These are phyloP conservation scores for Paragorgia papillata DNA, from an alignment of 92 coral and sea anemone genomes.

Conservation along the genomic window DNA sequence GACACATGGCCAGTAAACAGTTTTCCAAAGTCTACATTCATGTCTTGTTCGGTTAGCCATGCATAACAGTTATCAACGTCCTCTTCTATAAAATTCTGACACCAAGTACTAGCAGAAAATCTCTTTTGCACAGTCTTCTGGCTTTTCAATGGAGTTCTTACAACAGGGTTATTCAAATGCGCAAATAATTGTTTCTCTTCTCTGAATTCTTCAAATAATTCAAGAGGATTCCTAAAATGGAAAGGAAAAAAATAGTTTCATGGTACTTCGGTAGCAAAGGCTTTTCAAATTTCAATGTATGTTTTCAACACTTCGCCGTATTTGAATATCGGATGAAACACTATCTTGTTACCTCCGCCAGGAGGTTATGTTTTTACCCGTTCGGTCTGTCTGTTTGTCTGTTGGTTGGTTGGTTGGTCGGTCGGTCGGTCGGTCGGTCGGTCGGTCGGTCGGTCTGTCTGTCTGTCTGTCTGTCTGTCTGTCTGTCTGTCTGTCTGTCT, in stretches of 20 bases:
- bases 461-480: too few species aligned
- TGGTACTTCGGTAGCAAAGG: not conserved
- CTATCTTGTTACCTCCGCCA: too few species aligned
- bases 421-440: too few species aligned
- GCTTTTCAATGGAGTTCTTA: not conserved
- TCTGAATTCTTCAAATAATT: conserved; percentile 5
- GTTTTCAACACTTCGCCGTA: too few species aligned
- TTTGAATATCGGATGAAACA: too few species aligned
- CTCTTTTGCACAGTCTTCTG: not conserved
- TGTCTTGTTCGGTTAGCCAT: conserved; percentile 4
- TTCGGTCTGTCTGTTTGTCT: too few species aligned
- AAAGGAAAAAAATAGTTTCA: not conserved
- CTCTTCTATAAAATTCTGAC: not conserved
- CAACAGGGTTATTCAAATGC: not conserved
- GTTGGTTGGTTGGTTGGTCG: too few species aligned
- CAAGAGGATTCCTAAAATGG: conserved; percentile 15
- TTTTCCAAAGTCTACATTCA: conserved; percentile 5
- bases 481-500: too few species aligned
- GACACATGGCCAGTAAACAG: not conserved
- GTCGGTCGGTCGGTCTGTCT: too few species aligned
- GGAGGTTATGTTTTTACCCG: too few species aligned
- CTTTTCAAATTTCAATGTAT: not conserved
- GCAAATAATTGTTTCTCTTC: conserved; percentile 12
- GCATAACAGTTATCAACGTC: not conserved
- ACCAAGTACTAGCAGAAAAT: not conserved